Conservation (phyloP, 2,113 vertebrate species). For the Perca schrenkii region DNA sequence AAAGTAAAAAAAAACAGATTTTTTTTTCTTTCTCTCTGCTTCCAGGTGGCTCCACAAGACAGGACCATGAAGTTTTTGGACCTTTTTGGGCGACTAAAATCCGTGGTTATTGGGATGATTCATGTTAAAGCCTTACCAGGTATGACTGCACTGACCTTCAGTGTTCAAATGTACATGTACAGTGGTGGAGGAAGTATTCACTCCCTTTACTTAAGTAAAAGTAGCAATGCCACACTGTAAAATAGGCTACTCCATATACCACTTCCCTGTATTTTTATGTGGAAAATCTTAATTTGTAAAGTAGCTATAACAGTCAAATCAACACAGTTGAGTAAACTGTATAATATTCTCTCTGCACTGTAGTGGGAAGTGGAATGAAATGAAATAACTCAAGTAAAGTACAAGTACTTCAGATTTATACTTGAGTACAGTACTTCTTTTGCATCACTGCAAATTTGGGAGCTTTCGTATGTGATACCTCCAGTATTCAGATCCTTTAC, state of each 20-base stretch:
- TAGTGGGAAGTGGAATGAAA: neutral
- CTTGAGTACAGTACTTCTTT: neutral
- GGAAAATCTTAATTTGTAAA: neutral
- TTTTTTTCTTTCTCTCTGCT: neutral
- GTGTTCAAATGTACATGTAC: neutral
- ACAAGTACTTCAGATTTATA: neutral
- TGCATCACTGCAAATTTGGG: no score
- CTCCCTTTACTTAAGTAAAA: neutral
- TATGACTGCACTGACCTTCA: constrained; percentile 49
- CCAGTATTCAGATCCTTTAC: no score
- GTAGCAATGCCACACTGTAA: neutral
- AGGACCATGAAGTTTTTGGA: constrained; percentile 81
- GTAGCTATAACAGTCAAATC: neutral
- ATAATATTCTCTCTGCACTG: neutral
- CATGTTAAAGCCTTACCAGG: constrained; percentile 90
- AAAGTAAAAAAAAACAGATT: neutral
- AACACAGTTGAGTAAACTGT: neutral
- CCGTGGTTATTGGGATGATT: constrained; percentile 88
- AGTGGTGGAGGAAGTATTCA: neutral
- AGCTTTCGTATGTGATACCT: no score
- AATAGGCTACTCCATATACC: neutral
- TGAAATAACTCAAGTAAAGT: neutral
- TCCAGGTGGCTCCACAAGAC: neutral
- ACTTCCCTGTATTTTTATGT: neutral
- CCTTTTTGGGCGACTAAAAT: constrained; percentile 83